phyloP scores from a whole-genome alignment of 2,797 vertebrate genomes.

The Tiaroga cobitis region DNA sequence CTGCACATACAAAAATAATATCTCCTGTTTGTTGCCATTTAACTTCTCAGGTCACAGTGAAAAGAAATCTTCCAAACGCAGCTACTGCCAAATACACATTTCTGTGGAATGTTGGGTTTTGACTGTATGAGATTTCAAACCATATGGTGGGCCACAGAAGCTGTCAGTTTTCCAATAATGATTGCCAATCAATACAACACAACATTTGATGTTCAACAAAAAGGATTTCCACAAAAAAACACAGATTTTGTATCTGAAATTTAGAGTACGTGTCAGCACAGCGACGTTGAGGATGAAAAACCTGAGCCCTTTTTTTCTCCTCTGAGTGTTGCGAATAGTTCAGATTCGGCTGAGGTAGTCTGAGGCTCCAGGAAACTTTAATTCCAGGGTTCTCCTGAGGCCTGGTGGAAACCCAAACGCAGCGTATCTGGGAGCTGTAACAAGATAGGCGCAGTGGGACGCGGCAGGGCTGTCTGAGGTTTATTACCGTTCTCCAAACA shows the following conservation, averaged over 20 bases:
- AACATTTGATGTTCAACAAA: slow-evolving; percentile 14
- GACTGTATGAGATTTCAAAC: slow-evolving; percentile 47
- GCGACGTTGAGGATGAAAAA: slow-evolving; percentile 14
- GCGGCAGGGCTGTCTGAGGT: slow-evolving; percentile 31
- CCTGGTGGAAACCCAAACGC: slow-evolving; percentile 57
- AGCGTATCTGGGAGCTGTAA: slow-evolving; percentile 48
- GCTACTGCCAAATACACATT: slow-evolving; percentile 45
- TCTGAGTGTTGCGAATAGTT: slow-evolving; percentile 33
- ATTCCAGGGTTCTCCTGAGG: slow-evolving; percentile 63
- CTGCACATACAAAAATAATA: slow-evolving; percentile 65
- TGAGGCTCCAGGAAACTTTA: slow-evolving; percentile 63
- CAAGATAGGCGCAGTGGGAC: slow-evolving; percentile 43
- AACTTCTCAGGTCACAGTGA: slow-evolving; percentile 58
- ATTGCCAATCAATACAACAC: slow-evolving; percentile 22
- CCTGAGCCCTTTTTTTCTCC: slow-evolving; percentile 34
- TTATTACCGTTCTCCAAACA: slow-evolving; percentile 50
- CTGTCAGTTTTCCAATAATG: slow-evolving; percentile 35
- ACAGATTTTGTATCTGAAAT: background rate
- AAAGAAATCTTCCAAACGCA: slow-evolving; percentile 18
- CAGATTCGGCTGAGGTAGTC: slow-evolving; percentile 49
- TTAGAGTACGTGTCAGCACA: slow-evolving; percentile 42
- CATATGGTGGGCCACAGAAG: slow-evolving; percentile 48
- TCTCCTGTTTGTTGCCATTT: slow-evolving; percentile 67
- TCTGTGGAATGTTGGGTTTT: slow-evolving; percentile 45
- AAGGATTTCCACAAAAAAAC: slow-evolving; percentile 30